Evolutionary conservation across 2,888 invertebrate species (phyloP).

Genomic region (Zeuzera pyrina): DNA sequence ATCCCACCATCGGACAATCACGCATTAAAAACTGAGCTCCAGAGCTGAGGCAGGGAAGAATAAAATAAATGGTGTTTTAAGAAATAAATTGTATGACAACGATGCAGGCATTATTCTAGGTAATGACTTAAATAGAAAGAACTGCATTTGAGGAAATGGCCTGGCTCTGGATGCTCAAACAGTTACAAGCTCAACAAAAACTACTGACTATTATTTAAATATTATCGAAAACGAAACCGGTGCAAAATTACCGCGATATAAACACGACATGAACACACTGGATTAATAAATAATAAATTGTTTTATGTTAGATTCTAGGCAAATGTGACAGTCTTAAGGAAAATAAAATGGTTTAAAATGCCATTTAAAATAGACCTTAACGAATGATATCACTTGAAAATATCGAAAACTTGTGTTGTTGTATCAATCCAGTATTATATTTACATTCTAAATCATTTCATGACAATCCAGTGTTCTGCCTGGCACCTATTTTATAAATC

Average conservation of each 20-base stretch:
- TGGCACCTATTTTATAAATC: too few relatives aligned
- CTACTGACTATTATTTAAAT: slow-evolving; percentile 27
- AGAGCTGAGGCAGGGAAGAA: slow-evolving; percentile 29
- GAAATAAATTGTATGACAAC: too few relatives aligned
- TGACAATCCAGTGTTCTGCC: too few relatives aligned
- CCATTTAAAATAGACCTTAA: slow-evolving; percentile 22
- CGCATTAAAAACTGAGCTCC: slow-evolving; percentile 31
- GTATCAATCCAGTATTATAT: too few relatives aligned
- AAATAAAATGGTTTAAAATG: slow-evolving; percentile 38
- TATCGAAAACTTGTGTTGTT: too few relatives aligned
- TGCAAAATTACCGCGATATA: slow-evolving; percentile 26
- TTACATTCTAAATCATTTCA: too few relatives aligned
- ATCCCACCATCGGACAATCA: slow-evolving; percentile 44
- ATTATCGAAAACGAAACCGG: slow-evolving; percentile 21
- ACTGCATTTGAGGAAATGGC: too few relatives aligned
- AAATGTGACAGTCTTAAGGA: slow-evolving; percentile 42
- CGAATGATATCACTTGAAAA: too few relatives aligned
- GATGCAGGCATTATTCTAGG: too few relatives aligned
- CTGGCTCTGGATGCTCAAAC: slow-evolving; percentile 40
- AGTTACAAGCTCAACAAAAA: slow-evolving; percentile 36
- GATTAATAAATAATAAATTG: slow-evolving; percentile 28
- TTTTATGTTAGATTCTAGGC: slow-evolving; percentile 29
- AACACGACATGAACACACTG: slow-evolving; percentile 28
- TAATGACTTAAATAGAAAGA: too few relatives aligned
- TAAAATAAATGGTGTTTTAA: too few relatives aligned